Evolutionary conservation across 1,140 invertebrate genomes (phyloP).

Genomic region (Aphelenchoides besseyi): DNA sequence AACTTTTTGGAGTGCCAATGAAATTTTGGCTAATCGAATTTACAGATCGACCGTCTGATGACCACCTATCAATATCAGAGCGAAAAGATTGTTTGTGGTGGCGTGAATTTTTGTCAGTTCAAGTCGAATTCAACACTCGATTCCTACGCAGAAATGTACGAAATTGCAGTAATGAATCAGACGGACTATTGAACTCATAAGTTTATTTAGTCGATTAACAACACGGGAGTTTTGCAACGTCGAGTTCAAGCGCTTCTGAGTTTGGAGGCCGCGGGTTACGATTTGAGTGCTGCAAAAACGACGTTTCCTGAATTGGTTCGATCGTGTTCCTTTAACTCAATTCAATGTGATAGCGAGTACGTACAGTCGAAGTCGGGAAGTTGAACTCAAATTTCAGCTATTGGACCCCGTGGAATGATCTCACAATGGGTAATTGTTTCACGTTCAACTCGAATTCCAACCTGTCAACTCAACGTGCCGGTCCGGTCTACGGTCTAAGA

Average conservation of each 20-base stretch:
- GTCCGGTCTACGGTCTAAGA: slow-evolving; percentile 37
- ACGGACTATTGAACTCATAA: background rate
- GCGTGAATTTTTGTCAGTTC: slow-evolving; percentile 15
- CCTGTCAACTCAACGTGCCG: slow-evolving; percentile 28
- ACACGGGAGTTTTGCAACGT: slow-evolving; percentile 33
- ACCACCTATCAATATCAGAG: slow-evolving; percentile 33
- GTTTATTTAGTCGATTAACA: slow-evolving; percentile 24
- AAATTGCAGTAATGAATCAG: background rate
- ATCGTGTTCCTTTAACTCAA: slow-evolving; percentile 41
- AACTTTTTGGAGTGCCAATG: background rate
- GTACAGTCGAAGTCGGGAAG: background rate
- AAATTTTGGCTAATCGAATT: background rate
- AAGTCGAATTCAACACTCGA: slow-evolving; percentile 35
- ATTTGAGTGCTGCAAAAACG: slow-evolving; percentile 3
- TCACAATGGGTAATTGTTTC: slow-evolving; percentile 37
- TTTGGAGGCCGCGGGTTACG: slow-evolving; percentile 33
- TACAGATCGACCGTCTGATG: slow-evolving; percentile 32
- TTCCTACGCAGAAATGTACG: slow-evolving; percentile 22
- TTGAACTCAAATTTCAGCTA: slow-evolving; percentile 34
- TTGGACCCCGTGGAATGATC: slow-evolving; percentile 30
- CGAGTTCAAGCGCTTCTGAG: slow-evolving; percentile 14
- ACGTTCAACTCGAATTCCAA: slow-evolving; percentile 35
- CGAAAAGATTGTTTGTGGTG: slow-evolving; percentile 28
- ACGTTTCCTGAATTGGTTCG: slow-evolving; percentile 26
- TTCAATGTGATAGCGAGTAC: slow-evolving; percentile 18